phyloP scores from a whole-genome alignment of 2,113 vertebrate genomes.

The Chaetorhynchus papuensis region DNA sequence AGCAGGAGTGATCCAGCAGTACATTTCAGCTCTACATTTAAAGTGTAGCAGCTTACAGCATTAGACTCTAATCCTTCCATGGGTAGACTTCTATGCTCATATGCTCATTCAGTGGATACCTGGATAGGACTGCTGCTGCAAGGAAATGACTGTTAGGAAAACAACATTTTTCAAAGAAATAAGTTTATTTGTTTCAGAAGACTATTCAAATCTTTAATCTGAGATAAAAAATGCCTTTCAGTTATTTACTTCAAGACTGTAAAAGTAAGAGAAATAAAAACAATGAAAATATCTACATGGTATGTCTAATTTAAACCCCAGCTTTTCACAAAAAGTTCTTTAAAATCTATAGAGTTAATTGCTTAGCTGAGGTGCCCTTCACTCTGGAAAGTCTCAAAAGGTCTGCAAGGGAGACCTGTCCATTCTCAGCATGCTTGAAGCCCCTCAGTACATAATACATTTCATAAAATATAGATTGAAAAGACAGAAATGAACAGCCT shows the following conservation, averaged over 20 bases:
- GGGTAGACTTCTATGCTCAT: background rate
- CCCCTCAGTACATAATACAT: background rate
- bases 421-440: background rate
- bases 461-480: background rate
- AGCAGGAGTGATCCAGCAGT: background rate
- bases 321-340: background rate
- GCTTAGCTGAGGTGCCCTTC: background rate
- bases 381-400: background rate
- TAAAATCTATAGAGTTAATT: background rate
- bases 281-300: background rate
- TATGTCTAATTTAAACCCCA: background rate
- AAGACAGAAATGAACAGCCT: background rate
- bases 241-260: background rate
- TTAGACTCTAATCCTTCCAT: background rate
- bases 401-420: background rate
- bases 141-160: background rate
- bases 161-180: background rate
- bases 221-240: background rate
- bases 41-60: background rate
- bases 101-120: background rate
- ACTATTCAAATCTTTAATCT: background rate
- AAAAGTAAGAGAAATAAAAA: background rate
- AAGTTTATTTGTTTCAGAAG: background rate
- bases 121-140: background rate
- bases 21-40: background rate